Evolutionary conservation across 2,888 invertebrate genomes (phyloP).

Genomic region (Agrochola macilenta): DNA sequence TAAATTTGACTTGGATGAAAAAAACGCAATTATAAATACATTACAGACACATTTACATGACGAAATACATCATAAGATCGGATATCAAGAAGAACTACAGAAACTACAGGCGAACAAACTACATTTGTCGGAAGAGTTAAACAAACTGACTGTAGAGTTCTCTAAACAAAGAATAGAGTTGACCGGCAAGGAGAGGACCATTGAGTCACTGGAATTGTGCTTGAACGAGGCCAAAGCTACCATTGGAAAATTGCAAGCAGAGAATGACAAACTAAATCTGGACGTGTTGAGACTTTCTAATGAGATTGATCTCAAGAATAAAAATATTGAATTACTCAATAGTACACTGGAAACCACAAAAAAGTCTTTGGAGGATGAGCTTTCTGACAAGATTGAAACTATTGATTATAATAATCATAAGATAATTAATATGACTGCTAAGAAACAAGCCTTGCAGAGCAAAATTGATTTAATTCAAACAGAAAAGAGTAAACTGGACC

Average conservation of each 20-base stretch:
- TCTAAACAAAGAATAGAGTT: constrained; percentile 64
- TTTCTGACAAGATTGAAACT: constrained; percentile 60
- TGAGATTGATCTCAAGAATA: constrained; percentile 66
- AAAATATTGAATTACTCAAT: constrained; percentile 63
- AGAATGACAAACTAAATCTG: constrained; percentile 65
- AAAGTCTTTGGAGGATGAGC: constrained; percentile 64
- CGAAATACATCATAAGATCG: constrained; percentile 78
- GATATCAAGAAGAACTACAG: constrained; percentile 73
- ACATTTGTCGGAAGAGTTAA: constrained; percentile 65
- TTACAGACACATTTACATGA: constrained; percentile 79
- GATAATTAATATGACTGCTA: constrained; percentile 58
- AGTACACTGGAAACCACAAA: constrained; percentile 60
- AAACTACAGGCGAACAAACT: constrained; percentile 67
- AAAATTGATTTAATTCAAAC: constrained; percentile 60
- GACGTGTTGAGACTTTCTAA: constrained; percentile 62
- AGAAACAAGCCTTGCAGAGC: constrained; percentile 64
- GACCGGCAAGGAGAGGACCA: constrained; percentile 71
- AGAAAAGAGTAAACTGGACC: constrained; percentile 69
- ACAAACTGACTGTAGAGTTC: constrained; percentile 65
- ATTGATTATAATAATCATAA: constrained; percentile 63
- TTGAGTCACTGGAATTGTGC: constrained; percentile 69
- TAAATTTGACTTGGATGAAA: constrained; percentile 76
- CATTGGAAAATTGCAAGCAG: constrained; percentile 61
- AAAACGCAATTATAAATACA: constrained; percentile 73
- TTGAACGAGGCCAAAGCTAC: constrained; percentile 69